Evolutionary conservation across 2,113 vertebrate species (phyloP), one percentile per base, ranked within the genome.

Genomic region (Chrysochloris asiatica): DNA sequence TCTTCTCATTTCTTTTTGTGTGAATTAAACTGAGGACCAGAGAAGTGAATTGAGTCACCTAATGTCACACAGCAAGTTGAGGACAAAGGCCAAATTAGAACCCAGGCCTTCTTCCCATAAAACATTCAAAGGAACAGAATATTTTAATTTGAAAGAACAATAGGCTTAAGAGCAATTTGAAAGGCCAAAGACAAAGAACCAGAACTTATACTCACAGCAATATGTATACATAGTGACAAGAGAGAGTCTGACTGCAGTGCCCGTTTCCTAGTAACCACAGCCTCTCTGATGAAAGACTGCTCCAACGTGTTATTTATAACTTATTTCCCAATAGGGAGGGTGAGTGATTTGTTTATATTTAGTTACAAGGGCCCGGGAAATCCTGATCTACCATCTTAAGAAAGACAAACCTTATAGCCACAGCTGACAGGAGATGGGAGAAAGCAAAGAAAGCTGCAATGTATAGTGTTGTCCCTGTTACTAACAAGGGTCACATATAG

Each of bases 221-320:
- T 63, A 26, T 45, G 89, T 87, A 84, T 52, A 6, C 78, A 38
- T 43, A n/a, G 50, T 41, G 78, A 80, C 73, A 92, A 24, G 69
- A 89, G 86, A 69, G 38, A 81, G 38, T 78, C 41, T 56, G 26
- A 36, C 79, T 89, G 22, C 77, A 47, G 61, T 8, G 73, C 50
- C 77, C 1, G 94, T 97, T 41, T 92, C 93, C 94, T 97, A 96
- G 96, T 95, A 97, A 95, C 93, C 85, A 56, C 19, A 83, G 94
- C 67, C 26, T 88, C 85, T 78, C 91, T 72, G 89, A 91, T 92
- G 94, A 79, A 93, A 90, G 83, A 93, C 50, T 33, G 71, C 87
- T 92, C 88, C 50, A 56, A 65, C 79, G 81, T 84, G 91, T 92
- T 95, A 95, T 96, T 96, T 95, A 94, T 94, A 95, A 92, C 95